A percentile compares a stretch with the other conserved stretches of the same genome.
phyloP scores from a whole-genome alignment of 1,140 invertebrate genomes.

The honey bee (Apis mellifera) region DNA sequence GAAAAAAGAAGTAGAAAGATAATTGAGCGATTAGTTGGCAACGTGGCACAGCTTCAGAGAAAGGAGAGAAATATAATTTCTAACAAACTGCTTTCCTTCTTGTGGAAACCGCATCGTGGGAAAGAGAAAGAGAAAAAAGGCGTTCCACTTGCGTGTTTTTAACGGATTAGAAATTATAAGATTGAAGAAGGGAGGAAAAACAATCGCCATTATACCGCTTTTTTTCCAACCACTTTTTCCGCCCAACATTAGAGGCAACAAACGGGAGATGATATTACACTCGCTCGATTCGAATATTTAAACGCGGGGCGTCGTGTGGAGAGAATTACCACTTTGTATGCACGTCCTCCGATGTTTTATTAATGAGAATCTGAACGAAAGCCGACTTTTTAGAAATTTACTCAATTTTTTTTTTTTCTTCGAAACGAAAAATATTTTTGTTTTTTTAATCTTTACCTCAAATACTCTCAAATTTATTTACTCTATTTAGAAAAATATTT shows the following conservation, averaged over 20 bases:
- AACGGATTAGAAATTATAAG: not conserved
- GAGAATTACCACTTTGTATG: conserved; percentile 14
- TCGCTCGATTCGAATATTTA: conserved; percentile 54
- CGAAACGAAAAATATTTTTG: too few species aligned
- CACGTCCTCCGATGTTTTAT: not conserved
- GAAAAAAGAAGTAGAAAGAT: too few species aligned
- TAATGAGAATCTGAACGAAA: not conserved
- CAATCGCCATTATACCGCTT: conserved; percentile 8
- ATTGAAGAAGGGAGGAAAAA: conserved; percentile 1
- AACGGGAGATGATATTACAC: conserved; percentile 26
- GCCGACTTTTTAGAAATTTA: not conserved
- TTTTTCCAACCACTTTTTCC: not conserved
- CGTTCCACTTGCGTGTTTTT: not conserved
- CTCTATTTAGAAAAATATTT: too few species aligned
- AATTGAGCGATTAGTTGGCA: not conserved
- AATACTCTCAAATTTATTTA: too few species aligned
- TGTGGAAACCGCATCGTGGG: conserved; percentile 28
- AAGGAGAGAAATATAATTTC: not conserved
- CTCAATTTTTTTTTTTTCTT: too few species aligned
- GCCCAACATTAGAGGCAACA: not conserved
- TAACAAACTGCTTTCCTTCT: not conserved
- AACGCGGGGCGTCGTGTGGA: not conserved
- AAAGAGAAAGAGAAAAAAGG: not conserved
- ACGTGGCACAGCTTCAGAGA: not conserved
- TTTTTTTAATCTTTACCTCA: too few species aligned